Percentiles rank a stretch among this genome's conserved stretches.
phyloP scores from a whole-genome alignment of 2,797 vertebrate genomes.

The Lacerta bilineata region DNA sequence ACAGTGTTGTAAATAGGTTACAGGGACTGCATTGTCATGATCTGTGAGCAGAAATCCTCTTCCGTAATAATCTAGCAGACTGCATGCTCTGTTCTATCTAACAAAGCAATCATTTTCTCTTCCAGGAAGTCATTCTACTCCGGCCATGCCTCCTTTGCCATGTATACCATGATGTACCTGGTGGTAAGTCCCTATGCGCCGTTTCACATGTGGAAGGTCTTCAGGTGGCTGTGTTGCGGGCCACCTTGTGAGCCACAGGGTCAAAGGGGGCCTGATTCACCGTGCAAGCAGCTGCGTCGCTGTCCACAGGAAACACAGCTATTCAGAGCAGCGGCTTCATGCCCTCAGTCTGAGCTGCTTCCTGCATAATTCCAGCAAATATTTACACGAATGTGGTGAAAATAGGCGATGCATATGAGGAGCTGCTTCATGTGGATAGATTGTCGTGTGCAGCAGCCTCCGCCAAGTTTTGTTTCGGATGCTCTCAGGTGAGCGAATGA shows the following conservation, averaged over 20 bases:
- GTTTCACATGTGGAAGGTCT: background rate
- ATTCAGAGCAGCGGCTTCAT: background rate
- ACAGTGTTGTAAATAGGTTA: background rate
- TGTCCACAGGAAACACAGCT: background rate
- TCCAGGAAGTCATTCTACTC: constrained; percentile 88
- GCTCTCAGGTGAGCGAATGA: background rate
- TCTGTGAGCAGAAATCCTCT: background rate
- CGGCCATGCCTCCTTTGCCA: constrained; percentile 85
- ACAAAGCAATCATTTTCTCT: constrained; percentile 49
- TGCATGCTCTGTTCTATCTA: background rate
- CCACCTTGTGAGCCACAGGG: background rate
- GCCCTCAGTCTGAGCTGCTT: background rate
- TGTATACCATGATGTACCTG: constrained; percentile 87
- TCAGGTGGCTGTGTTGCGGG: background rate
- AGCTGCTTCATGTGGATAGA: background rate
- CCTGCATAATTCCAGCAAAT: background rate
- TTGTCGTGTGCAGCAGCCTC: background rate
- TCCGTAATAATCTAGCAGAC: background rate
- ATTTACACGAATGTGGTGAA: background rate
- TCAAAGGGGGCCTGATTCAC: too few species aligned
- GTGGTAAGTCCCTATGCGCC: constrained; percentile 78
- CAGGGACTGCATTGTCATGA: too few species aligned
- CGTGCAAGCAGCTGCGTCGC: background rate
- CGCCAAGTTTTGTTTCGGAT: background rate
- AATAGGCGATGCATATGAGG: background rate